phyloP scores from a whole-genome alignment of 2,888 invertebrate genomes.

The Rapana venosa region DNA sequence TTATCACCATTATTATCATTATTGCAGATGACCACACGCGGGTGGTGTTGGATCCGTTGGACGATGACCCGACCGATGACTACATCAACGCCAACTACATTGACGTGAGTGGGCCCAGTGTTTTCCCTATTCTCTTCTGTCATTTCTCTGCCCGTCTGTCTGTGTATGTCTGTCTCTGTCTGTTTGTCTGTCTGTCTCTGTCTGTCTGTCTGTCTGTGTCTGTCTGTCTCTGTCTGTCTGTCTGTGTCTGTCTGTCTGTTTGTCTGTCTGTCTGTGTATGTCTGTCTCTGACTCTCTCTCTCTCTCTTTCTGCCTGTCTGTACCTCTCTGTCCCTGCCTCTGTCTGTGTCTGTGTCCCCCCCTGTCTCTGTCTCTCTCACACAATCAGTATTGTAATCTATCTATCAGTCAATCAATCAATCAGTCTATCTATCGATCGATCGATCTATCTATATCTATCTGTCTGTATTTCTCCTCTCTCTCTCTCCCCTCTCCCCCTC shows the following conservation, averaged over 20 bases:
- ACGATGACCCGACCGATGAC: constrained; percentile 71
- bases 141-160: background rate
- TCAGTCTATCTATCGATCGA: no score
- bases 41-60: constrained; percentile 70
- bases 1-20: background rate
- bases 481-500: background rate
- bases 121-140: no score
- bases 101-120: constrained; percentile 68
- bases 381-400: no score
- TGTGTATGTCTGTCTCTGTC: no score
- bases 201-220: no score
- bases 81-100: constrained; percentile 78
- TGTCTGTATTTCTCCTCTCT: background rate
- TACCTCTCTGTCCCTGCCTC: background rate
- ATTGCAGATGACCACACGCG: constrained; percentile 76
- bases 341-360: background rate
- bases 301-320: constrained; percentile 3
- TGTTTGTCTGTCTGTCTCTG: no score
- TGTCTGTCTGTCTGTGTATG: background rate
- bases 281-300: background rate
- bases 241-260: no score
- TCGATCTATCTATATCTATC: background rate
- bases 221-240: no score
- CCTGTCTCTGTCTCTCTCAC: background rate
- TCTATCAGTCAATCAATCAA: no score